Percentiles rank a stretch among this genome's conserved stretches.
Conservation (phyloP, 1,140 invertebrate species). For the Cryptotermes secundus region DNA sequence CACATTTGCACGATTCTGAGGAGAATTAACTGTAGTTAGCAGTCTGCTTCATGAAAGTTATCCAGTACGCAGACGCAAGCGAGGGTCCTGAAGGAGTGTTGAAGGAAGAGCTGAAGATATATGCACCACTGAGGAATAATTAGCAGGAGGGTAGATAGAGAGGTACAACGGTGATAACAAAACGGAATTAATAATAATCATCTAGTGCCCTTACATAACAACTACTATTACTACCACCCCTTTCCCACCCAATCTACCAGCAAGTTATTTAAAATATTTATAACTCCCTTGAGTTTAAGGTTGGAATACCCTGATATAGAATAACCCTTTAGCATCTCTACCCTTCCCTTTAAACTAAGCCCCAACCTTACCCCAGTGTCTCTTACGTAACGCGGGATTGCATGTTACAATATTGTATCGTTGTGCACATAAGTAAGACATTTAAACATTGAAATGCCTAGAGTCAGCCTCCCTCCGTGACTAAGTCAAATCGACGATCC, state of each 20-base stretch:
- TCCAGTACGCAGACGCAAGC: background rate
- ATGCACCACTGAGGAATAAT: background rate
- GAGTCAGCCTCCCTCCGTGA: too few relatives aligned
- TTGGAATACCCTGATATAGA: background rate
- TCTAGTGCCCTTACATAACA: background rate
- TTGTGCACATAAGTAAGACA: background rate
- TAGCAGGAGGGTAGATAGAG: background rate
- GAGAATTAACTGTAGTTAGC: too few relatives aligned
- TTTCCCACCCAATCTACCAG: background rate
- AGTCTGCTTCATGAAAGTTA: too few relatives aligned
- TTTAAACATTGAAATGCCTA: background rate
- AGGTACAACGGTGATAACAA: constrained; percentile 8
- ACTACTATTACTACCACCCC: background rate
- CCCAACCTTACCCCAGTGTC: background rate
- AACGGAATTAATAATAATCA: constrained; percentile 14
- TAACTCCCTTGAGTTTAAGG: background rate
- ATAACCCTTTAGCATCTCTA: background rate
- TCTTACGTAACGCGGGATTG: background rate
- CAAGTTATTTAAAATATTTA: constrained; percentile 19
- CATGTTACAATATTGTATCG: background rate
- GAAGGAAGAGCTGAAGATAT: background rate
- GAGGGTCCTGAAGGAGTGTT: background rate
- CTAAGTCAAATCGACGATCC: too few relatives aligned
- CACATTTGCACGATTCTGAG: too few relatives aligned
- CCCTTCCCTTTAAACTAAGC: background rate